A percentile compares a stretch with the other conserved stretches of the same genome.
These are phyloP conservation scores for Paratrypauchen microcephalus DNA, from an alignment of 2,797 vertebrate genomes.

Conservation along the genomic window DNA sequence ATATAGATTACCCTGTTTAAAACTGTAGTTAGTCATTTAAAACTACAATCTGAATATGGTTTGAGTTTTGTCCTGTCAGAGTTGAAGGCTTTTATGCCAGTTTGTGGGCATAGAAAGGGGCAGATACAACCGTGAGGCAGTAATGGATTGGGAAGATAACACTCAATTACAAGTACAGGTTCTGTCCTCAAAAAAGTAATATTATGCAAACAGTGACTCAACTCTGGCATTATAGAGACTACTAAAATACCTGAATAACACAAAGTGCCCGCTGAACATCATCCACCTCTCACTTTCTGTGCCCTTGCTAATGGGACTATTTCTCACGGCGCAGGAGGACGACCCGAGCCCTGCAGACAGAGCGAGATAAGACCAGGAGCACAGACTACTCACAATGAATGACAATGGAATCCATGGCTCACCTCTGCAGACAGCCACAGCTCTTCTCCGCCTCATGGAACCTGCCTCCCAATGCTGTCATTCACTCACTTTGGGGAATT, in stretches of 20 bases:
- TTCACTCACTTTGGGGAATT: constrained; percentile 4
- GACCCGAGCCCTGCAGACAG: not conserved
- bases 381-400: not conserved
- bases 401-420: not conserved
- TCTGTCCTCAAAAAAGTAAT: too few relatives aligned
- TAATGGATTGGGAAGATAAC: too few relatives aligned
- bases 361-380: not conserved
- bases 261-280: not conserved
- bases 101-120: too few relatives aligned
- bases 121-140: too few relatives aligned
- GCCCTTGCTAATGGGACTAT: not conserved
- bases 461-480: not conserved
- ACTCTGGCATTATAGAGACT: too few relatives aligned
- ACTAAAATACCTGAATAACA: not conserved
- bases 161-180: too few relatives aligned
- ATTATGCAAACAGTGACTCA: too few relatives aligned
- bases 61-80: too few relatives aligned
- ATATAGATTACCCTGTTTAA: too few relatives aligned
- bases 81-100: too few relatives aligned
- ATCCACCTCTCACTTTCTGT: not conserved
- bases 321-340: not conserved
- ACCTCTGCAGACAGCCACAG: not conserved
- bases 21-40: too few relatives aligned
- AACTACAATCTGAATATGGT: too few relatives aligned
- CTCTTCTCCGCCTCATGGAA: not conserved